phyloP scores from a whole-genome alignment of 2,113 vertebrate species.

The Centrocercus urophasianus region DNA sequence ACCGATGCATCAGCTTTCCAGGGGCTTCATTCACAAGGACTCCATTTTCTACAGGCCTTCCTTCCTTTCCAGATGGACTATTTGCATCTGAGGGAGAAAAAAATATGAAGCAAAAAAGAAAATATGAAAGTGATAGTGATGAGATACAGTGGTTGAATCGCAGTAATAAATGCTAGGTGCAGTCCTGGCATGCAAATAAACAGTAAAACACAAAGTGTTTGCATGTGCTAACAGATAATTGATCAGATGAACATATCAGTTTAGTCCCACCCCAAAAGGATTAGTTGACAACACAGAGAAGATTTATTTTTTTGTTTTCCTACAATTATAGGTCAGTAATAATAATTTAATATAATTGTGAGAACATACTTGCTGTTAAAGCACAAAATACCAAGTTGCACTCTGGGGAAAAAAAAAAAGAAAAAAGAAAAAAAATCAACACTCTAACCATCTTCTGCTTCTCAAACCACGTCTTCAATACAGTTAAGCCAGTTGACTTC shows the following conservation, averaged over 20 bases:
- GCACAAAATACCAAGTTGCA: background rate
- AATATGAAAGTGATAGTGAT: background rate
- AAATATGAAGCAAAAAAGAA: background rate
- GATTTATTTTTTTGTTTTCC: background rate
- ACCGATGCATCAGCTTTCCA: slow-evolving; percentile 72
- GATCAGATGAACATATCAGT: background rate
- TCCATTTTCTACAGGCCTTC: slow-evolving; percentile 83
- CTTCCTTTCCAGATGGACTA: slow-evolving; percentile 68
- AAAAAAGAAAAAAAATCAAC: background rate
- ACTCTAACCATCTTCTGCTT: background rate
- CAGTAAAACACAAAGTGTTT: background rate
- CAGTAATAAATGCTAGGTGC: background rate
- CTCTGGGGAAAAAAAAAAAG: background rate
- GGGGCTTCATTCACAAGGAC: slow-evolving; percentile 57
- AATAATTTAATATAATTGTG: background rate
- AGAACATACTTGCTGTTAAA: background rate
- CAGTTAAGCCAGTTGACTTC: background rate
- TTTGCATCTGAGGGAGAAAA: slow-evolving; percentile 26
- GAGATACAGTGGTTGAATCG: background rate
- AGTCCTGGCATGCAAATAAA: background rate
- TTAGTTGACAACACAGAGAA: background rate
- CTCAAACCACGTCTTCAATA: background rate
- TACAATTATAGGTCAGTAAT: background rate
- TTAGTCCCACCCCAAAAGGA: background rate
- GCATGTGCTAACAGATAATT: background rate